phyloP scores from a whole-genome alignment of 2,113 vertebrate species.

The Anolis sagrei region DNA sequence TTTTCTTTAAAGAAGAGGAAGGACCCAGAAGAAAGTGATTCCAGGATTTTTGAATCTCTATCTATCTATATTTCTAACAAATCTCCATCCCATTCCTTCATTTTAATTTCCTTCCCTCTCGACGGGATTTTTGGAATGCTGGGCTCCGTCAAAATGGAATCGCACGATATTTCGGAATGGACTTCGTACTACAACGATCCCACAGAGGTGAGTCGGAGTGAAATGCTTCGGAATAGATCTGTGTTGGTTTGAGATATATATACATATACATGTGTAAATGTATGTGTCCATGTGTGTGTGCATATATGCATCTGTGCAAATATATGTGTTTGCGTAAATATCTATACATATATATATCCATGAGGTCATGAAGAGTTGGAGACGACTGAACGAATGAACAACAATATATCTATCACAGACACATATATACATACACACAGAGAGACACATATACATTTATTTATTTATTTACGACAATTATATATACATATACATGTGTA shows the following conservation, averaged over 20 bases:
- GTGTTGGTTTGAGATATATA: neutral
- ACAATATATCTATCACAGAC: too few relatives aligned
- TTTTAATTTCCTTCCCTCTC: neutral
- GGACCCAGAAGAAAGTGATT: neutral
- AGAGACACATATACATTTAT: too few relatives aligned
- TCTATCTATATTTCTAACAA: neutral
- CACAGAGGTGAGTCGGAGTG: conserved; percentile 79
- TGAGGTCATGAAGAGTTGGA: too few relatives aligned
- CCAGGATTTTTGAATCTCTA: neutral
- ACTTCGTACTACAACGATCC: conserved; percentile 84
- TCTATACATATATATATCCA: too few relatives aligned
- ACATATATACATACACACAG: too few relatives aligned
- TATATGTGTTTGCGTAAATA: too few relatives aligned
- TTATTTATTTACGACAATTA: too few relatives aligned
- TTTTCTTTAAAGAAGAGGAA: neutral
- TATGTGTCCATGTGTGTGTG: too few relatives aligned
- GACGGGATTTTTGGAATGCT: conserved; percentile 78
- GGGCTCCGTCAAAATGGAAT: conserved; percentile 89
- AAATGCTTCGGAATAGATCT: neutral
- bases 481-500: too few relatives aligned
- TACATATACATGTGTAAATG: too few relatives aligned
- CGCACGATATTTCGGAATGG: conserved; percentile 85
- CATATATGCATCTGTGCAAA: too few relatives aligned
- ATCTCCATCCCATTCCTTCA: neutral
- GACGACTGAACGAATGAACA: too few relatives aligned